Conservation (phyloP, 1,140 invertebrate genomes). For the Macrostomum lignano region DNA sequence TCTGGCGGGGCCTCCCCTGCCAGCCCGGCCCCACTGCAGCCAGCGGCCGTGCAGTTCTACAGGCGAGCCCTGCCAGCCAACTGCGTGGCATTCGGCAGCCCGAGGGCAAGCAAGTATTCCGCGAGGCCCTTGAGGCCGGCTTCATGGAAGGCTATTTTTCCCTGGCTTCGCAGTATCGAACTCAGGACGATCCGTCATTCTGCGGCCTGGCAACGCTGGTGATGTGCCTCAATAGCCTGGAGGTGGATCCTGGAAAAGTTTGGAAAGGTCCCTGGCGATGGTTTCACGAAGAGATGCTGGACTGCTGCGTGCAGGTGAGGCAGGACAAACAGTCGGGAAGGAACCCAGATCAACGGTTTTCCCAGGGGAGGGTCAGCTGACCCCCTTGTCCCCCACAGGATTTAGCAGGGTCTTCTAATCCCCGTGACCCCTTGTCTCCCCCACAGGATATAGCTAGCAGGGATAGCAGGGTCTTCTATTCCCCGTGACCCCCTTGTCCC, state of each 20-base stretch:
- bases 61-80: slow-evolving; percentile 14
- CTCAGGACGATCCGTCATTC: slow-evolving; percentile 25
- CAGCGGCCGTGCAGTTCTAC: slow-evolving; percentile 16
- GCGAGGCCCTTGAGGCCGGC: slow-evolving; percentile 14
- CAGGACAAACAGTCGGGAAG: slow-evolving; percentile 6
- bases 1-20: too few species aligned
- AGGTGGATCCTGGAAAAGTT: slow-evolving; percentile 20
- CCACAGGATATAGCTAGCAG: too few species aligned
- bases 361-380: too few species aligned
- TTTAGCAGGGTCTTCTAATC: too few species aligned
- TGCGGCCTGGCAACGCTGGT: slow-evolving; percentile 26
- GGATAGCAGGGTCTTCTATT: too few species aligned
- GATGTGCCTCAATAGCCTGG: slow-evolving; percentile 21
- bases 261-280: slow-evolving; percentile 26
- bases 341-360: slow-evolving; percentile 14
- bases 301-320: slow-evolving; percentile 17
- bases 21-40: too few species aligned
- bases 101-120: slow-evolving; percentile 19
- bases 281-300: slow-evolving; percentile 26
- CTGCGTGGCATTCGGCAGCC: slow-evolving; percentile 18
- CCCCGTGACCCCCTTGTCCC: too few species aligned
- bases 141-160: slow-evolving; percentile 19
- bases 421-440: too few species aligned
- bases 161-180: slow-evolving; percentile 21
- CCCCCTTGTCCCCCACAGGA: too few species aligned